A percentile compares a stretch with the other conserved stretches of the same genome.
These are phyloP conservation scores for Mantis religiosa DNA, from an alignment of 2,888 invertebrate genomes.

Conservation along the genomic window DNA sequence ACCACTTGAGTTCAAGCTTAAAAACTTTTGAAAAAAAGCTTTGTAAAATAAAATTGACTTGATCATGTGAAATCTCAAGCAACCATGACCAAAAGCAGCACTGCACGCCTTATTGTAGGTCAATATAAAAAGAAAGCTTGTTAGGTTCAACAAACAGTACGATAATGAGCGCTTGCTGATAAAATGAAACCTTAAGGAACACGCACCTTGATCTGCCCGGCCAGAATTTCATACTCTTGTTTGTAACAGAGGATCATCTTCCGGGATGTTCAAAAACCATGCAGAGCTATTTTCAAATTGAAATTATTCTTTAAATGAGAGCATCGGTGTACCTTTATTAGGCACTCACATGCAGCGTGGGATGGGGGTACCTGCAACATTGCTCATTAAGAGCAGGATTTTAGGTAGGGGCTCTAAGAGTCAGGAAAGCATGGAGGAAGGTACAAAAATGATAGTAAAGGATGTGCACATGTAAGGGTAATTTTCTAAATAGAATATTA, in stretches of 20 bases:
- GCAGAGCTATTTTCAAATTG: constrained; percentile 18
- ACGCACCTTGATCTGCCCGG: constrained; percentile 21
- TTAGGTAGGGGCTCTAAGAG: background rate
- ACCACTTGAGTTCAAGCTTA: constrained; percentile 23
- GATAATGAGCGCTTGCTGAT: constrained; percentile 1
- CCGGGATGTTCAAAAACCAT: constrained; percentile 19
- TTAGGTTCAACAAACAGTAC: constrained; percentile 12
- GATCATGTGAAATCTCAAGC: background rate
- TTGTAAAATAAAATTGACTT: background rate
- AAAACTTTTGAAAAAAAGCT: background rate
- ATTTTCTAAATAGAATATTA: background rate
- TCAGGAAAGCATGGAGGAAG: constrained; percentile 11
- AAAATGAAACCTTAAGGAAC: background rate
- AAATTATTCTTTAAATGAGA: background rate
- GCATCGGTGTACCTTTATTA: constrained; percentile 10
- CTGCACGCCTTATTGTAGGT: constrained; percentile 20
- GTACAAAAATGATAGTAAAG: background rate
- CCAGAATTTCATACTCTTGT: constrained; percentile 16
- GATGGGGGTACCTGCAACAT: constrained; percentile 32
- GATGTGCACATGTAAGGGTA: background rate
- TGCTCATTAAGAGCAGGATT: constrained; percentile 13
- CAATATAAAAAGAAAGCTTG: constrained; percentile 13
- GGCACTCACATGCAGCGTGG: constrained; percentile 29
- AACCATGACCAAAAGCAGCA: constrained; percentile 23
- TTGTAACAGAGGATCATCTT: constrained; percentile 15